Evolutionary conservation across 2,888 invertebrate species (phyloP).

Genomic region (Drosophila quinaria): DNA sequence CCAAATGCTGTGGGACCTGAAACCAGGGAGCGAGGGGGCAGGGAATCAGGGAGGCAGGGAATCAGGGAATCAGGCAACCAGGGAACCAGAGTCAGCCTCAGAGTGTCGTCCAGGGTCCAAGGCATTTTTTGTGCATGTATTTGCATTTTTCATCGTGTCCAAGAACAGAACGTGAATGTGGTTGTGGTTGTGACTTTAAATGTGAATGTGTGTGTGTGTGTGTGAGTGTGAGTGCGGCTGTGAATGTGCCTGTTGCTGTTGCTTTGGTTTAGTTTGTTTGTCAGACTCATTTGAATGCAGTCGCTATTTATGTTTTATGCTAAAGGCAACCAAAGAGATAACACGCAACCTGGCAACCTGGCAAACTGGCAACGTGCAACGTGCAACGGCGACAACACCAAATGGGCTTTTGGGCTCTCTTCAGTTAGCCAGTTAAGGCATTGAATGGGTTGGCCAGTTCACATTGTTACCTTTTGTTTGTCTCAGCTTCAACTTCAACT

Average conservation of each 20-base stretch:
- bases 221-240: constrained; percentile 15
- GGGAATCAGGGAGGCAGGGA: no score
- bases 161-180: constrained; percentile 10
- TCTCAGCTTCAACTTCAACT: constrained; percentile 1
- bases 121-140: constrained; percentile 55
- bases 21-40: neutral
- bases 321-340: constrained; percentile 69
- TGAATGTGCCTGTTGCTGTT: constrained; percentile 28
- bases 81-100: neutral
- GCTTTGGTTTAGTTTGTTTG: constrained; percentile 74
- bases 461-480: constrained; percentile 56
- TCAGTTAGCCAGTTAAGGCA: constrained; percentile 48
- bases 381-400: constrained; percentile 51
- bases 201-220: neutral
- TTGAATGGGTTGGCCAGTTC: constrained; percentile 44
- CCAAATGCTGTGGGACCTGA: constrained; percentile 1
- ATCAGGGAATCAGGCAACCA: neutral
- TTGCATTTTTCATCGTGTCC: constrained; percentile 57
- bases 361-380: constrained; percentile 43
- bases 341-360: constrained; percentile 52
- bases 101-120: constrained; percentile 3
- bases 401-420: constrained; percentile 15
- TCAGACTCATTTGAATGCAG: constrained; percentile 81
- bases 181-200: neutral
- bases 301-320: constrained; percentile 81